phyloP scores from a whole-genome alignment of 2,113 vertebrate species.

The Sialia sialis region DNA sequence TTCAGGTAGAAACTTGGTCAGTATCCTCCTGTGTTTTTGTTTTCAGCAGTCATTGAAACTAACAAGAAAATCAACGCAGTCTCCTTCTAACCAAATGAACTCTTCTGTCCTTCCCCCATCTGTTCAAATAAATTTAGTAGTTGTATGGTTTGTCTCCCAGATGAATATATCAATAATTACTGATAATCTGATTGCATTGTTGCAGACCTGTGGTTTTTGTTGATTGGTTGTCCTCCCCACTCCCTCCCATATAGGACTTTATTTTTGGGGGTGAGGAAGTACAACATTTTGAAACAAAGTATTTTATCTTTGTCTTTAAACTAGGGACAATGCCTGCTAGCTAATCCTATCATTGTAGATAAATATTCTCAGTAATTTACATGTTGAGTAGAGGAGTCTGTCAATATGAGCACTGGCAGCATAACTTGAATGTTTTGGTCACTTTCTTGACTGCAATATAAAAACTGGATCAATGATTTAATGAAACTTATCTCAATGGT shows the following conservation, averaged over 20 bases:
- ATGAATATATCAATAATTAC: not conserved
- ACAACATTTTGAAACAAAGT: not conserved
- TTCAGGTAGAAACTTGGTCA: not conserved
- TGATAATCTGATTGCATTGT: not conserved
- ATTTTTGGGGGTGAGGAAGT: fast-evolving
- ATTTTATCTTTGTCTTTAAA: not conserved
- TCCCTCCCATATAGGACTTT: not conserved
- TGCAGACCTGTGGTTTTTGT: not conserved
- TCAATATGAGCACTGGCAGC: not conserved
- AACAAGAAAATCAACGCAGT: not conserved
- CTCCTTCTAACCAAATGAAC: not conserved
- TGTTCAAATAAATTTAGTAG: not conserved
- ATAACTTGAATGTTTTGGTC: not conserved
- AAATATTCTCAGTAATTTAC: not conserved
- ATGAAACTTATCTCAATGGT: not conserved
- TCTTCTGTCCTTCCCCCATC: not conserved
- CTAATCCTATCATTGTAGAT: not conserved
- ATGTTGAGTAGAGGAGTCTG: not conserved
- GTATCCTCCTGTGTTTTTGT: not conserved
- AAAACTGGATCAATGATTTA: not conserved
- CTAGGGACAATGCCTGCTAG: not conserved
- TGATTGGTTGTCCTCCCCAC: not conserved
- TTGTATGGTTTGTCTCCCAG: not conserved
- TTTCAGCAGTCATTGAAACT: not conserved
- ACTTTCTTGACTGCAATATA: not conserved